A percentile compares a stretch with the other conserved stretches of the same genome.
Evolutionary conservation across 1,140 invertebrate genomes (phyloP).

Genomic region (Caenorhabditis briggsae): DNA sequence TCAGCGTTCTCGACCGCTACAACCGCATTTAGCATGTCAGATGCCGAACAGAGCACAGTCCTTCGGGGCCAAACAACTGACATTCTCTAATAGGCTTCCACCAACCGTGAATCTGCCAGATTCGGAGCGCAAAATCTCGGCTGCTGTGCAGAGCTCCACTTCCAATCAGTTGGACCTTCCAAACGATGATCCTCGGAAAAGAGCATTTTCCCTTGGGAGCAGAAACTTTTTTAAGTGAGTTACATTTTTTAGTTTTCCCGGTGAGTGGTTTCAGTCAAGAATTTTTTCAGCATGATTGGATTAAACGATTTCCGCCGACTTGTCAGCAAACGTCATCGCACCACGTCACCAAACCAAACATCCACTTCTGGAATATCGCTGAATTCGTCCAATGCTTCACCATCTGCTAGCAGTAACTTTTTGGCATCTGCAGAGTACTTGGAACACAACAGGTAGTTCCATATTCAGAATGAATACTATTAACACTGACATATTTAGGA

Average conservation of each 20-base stretch:
- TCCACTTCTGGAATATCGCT: slow-evolving; percentile 57
- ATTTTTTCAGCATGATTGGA: not conserved
- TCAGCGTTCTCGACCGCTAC: not conserved
- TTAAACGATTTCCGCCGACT: slow-evolving; percentile 31
- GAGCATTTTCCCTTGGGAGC: slow-evolving; percentile 53
- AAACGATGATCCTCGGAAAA: slow-evolving; percentile 54
- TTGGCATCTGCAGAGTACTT: slow-evolving; percentile 43
- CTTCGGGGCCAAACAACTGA: slow-evolving; percentile 40
- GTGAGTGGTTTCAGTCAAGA: not conserved
- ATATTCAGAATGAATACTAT: no score
- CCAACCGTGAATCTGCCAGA: slow-evolving; percentile 26
- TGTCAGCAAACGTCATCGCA: slow-evolving; percentile 18
- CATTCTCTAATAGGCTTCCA: slow-evolving; percentile 17
- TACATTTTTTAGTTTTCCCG: no score
- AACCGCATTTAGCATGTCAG: slow-evolving; percentile 2
- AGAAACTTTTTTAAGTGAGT: slow-evolving; percentile 53
- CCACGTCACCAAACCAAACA: slow-evolving; percentile 47
- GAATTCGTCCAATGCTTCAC: slow-evolving; percentile 42
- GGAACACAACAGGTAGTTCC: not conserved
- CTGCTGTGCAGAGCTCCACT: not conserved
- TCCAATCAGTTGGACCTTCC: slow-evolving; percentile 45
- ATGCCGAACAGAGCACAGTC: slow-evolving; percentile 40
- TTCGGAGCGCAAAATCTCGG: slow-evolving; percentile 18
- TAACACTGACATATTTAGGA: not conserved
- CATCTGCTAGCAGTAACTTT: slow-evolving; percentile 55